Percentiles rank a stretch among this genome's conserved stretches.
These are phyloP conservation scores for Leucoma salicis DNA, from an alignment of 2,888 invertebrate genomes.

Conservation along the genomic window DNA sequence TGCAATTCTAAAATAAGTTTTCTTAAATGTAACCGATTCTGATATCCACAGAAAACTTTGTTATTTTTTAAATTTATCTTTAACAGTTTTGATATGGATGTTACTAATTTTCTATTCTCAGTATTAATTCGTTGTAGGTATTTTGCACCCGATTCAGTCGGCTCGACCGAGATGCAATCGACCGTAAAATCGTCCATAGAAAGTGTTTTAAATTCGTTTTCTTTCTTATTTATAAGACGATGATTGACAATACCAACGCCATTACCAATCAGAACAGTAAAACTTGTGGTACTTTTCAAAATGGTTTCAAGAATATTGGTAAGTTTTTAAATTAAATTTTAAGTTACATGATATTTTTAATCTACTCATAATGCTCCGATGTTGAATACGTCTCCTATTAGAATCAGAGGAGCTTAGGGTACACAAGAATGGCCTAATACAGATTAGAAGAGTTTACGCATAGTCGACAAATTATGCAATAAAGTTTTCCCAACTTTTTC, in stretches of 20 bases:
- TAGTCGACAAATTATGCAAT: too few relatives aligned
- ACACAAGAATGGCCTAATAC: too few relatives aligned
- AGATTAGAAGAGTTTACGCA: too few relatives aligned
- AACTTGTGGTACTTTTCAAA: constrained; percentile 33
- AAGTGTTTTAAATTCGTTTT: constrained; percentile 72
- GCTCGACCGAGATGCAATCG: constrained; percentile 35
- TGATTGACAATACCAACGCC: constrained; percentile 44
- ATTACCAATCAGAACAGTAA: constrained; percentile 46
- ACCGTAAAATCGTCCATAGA: constrained; percentile 66
- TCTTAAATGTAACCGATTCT: constrained; percentile 1
- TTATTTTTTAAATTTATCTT: neutral
- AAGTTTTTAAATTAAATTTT: constrained; percentile 34
- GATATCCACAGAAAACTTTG: neutral
- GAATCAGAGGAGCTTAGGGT: too few relatives aligned
- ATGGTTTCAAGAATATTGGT: constrained; percentile 63
- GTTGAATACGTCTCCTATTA: too few relatives aligned
- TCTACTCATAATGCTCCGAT: too few relatives aligned
- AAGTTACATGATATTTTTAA: too few relatives aligned
- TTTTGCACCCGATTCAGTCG: constrained; percentile 16
- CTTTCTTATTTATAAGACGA: constrained; percentile 73
- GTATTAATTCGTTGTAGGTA: constrained; percentile 10
- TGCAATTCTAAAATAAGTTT: constrained; percentile 14
- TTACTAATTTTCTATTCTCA: constrained; percentile 8
- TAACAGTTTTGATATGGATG: constrained; percentile 7
- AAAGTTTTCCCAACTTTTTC: too few relatives aligned